Base-by-base conservation (phyloP, 37 sponge, comb jelly and placozoan genomes). In the Bolinopsis microptera region DNA sequence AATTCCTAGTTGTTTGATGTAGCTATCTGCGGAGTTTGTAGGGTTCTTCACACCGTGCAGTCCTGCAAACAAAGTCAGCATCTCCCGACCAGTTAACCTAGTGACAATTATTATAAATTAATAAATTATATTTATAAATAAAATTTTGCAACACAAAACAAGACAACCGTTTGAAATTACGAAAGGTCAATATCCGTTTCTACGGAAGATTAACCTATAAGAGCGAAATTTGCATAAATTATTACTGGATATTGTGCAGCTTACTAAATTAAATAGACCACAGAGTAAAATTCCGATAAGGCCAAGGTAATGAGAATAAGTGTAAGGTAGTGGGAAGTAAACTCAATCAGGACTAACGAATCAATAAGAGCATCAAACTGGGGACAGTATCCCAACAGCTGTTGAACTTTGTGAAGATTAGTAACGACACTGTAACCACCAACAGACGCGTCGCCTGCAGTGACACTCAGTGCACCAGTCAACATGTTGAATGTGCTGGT, bases 341-440 rank as follows among this genome's bases (percentile, higher is more conserved):
- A n/a, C n/a, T n/a, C n/a, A n/a, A n/a, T 5, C 61, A 5, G 13
- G 24, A 86, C 90, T 86, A 13, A 86, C 90, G 90, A 34, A 48
- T 86, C n/a, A 39, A 86, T 86, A 34, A 86, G 26, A 86, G 90
- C 90, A 86, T 86, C 90, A 39, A 86, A 86, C 61, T 86, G 90
- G n/a, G 90, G 90, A 40, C 90, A 86, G 30, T 86, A 86, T 3
- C 90, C 90, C 90, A 86, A 38, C 28, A 86, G 3, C 61, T 86
- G 90, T 34, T 86, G 90, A 0, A 86, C 90, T 39, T 86, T 86
- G 30, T 35, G 35, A 9, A 86, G 90, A 13, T 86, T 34, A 0
- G 90, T 86, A 0, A 86, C 90, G 30, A 86, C 90, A n/a, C 90
- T 33, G 30, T 86, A 24, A 1, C 90, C 90, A 3, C 90, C 90